These are phyloP conservation scores for Aurelia aurita DNA, from an alignment of 30 jellyfish, hydroid and myxozoan genomes.

Conservation along the genomic window DNA sequence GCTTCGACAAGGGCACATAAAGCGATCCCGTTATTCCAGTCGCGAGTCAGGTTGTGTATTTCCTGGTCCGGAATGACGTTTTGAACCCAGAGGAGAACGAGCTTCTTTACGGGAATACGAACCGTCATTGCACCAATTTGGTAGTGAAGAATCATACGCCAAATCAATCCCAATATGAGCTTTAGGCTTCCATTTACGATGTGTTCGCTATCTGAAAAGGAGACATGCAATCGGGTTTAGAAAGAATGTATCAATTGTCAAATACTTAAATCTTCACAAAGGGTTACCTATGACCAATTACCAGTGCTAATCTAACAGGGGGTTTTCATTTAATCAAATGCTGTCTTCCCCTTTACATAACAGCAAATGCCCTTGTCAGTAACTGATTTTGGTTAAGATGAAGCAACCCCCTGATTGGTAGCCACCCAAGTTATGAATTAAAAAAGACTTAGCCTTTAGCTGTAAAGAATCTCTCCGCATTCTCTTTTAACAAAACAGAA, in stretches of 20 bases:
- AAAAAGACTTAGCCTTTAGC: too few species aligned
- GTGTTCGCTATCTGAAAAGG: conserved; percentile 89
- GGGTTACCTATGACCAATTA: too few species aligned
- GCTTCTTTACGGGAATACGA: conserved; percentile 86
- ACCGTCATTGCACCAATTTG: conserved; percentile 94
- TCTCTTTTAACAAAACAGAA: too few species aligned
- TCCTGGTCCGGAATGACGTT: conserved; percentile 86
- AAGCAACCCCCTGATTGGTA: too few species aligned
- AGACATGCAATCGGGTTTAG: neutral
- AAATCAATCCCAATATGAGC: conserved; percentile 90
- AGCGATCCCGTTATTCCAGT: conserved; percentile 98
- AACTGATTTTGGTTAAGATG: too few species aligned
- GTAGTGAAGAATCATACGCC: conserved; percentile 97
- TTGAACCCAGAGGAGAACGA: conserved; percentile 89
- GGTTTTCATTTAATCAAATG: neutral
- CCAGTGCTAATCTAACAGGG: neutral
- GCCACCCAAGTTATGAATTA: too few species aligned
- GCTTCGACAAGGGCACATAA: conserved; percentile 90
- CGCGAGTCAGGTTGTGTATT: conserved; percentile 83
- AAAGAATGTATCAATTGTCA: neutral
- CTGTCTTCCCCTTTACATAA: too few species aligned
- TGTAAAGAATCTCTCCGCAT: too few species aligned
- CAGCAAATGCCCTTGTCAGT: too few species aligned
- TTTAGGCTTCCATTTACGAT: conserved; percentile 89
- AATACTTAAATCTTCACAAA: too few species aligned